phyloP scores from a whole-genome alignment of 2,888 invertebrate species.

The Barypeithes pellucidus region DNA sequence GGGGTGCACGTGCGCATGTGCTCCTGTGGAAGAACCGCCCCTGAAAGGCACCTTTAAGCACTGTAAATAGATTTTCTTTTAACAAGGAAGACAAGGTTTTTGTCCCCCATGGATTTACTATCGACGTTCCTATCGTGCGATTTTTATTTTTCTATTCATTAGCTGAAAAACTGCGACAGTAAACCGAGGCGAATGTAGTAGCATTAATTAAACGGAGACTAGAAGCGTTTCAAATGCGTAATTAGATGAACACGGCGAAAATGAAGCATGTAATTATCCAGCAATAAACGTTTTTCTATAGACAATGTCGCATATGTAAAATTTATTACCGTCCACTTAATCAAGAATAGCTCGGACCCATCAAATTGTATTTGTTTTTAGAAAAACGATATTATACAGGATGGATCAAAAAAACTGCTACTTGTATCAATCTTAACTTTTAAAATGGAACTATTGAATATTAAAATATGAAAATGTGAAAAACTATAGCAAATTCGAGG shows the following conservation, averaged over 20 bases:
- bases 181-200: constrained; percentile 43
- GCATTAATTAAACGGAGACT: constrained; percentile 43
- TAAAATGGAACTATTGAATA: too few species aligned
- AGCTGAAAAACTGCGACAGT: constrained; percentile 37
- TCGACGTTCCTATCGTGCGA: constrained; percentile 38
- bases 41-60: too few species aligned
- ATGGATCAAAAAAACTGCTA: too few species aligned
- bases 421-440: too few species aligned
- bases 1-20: too few species aligned
- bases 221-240: constrained; percentile 44
- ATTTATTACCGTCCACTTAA: too few species aligned
- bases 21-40: too few species aligned
- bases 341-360: too few species aligned
- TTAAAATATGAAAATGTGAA: too few species aligned
- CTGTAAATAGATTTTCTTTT: background rate
- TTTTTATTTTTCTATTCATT: constrained; percentile 49
- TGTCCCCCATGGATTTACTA: constrained; percentile 23
- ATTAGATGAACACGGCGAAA: constrained; percentile 47
- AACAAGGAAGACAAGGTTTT: constrained; percentile 20
- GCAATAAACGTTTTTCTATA: constrained; percentile 39
- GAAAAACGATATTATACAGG: too few species aligned
- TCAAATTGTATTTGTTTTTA: too few species aligned
- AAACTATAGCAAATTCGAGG: too few species aligned
- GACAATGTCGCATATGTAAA: constrained; percentile 12
- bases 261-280: constrained; percentile 40